These are phyloP conservation scores for Dryomyza anilis DNA, from an alignment of 2,888 invertebrate species.

Conservation along the genomic window DNA sequence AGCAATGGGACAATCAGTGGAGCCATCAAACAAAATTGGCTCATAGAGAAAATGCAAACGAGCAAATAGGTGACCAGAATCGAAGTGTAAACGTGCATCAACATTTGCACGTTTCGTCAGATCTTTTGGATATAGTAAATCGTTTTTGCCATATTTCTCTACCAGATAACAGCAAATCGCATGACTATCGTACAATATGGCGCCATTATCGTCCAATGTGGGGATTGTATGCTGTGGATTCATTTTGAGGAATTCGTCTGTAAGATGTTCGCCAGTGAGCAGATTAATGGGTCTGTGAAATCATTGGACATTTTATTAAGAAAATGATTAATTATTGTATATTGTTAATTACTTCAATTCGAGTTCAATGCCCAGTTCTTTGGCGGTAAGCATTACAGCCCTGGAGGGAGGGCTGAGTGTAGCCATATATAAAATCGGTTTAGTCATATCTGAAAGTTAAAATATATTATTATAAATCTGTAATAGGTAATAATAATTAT, in stretches of 20 bases:
- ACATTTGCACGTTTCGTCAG: constrained; percentile 53
- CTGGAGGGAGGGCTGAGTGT: constrained; percentile 60
- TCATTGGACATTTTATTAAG: too few relatives aligned
- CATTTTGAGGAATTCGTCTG: constrained; percentile 63
- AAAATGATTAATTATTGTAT: neutral
- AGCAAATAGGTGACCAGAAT: constrained; percentile 58
- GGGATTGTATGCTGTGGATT: constrained; percentile 72
- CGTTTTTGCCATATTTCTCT: constrained; percentile 65
- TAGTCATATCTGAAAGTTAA: constrained; percentile 43
- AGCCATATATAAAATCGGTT: constrained; percentile 56
- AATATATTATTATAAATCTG: too few relatives aligned
- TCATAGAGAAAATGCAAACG: constrained; percentile 58
- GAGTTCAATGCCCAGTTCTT: constrained; percentile 57
- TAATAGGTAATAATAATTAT: too few relatives aligned
- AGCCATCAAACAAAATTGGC: constrained; percentile 58
- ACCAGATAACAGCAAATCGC: constrained; percentile 70
- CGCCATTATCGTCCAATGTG: constrained; percentile 63
- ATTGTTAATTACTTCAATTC: constrained; percentile 52
- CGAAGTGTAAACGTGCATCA: constrained; percentile 57
- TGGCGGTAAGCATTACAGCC: constrained; percentile 59
- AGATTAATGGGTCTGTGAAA: constrained; percentile 57
- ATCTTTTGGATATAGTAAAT: constrained; percentile 62
- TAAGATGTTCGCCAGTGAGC: constrained; percentile 56
- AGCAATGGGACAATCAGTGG: constrained; percentile 62
- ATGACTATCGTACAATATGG: constrained; percentile 69